A percentile compares a stretch with the other conserved stretches of the same genome.
Evolutionary conservation across 1,140 invertebrate species (phyloP).

Genomic region (Pectinophora gossypiella): DNA sequence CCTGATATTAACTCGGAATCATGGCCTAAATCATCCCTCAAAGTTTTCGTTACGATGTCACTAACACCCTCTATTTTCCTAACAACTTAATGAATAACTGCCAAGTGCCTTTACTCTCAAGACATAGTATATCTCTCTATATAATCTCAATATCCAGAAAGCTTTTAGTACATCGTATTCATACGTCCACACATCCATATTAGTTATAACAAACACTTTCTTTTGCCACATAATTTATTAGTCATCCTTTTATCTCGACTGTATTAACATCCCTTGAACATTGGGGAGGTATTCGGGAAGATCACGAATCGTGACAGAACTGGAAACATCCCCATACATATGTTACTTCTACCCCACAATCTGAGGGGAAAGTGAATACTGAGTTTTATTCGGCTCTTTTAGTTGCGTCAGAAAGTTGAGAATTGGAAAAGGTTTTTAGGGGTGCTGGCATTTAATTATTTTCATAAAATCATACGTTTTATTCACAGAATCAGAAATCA

Average conservation of each 20-base stretch:
- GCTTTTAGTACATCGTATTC: not conserved
- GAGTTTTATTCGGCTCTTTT: not conserved
- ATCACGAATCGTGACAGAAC: slow-evolving; percentile 44
- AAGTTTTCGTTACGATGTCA: too few relatives aligned
- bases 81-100: too few relatives aligned
- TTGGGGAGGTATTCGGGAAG: slow-evolving; percentile 24
- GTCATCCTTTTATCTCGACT: slow-evolving; percentile 3
- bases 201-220: slow-evolving; percentile 4
- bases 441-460: too few relatives aligned
- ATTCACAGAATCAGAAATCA: too few relatives aligned
- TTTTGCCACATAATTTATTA: not conserved
- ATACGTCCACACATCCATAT: slow-evolving; percentile 6
- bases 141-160: not conserved
- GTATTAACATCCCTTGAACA: slow-evolving; percentile 9
- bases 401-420: not conserved
- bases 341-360: slow-evolving; percentile 14
- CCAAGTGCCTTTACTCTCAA: too few relatives aligned
- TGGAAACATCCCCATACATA: slow-evolving; percentile 39
- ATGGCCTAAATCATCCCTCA: too few relatives aligned
- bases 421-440: too few relatives aligned
- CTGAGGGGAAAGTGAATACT: not conserved
- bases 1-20: too few relatives aligned
- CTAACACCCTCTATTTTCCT: too few relatives aligned
- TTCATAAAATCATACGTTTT: too few relatives aligned
- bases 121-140: not conserved